Conservation (phyloP, 2,888 invertebrate species). For the Neoascia interrupta region DNA sequence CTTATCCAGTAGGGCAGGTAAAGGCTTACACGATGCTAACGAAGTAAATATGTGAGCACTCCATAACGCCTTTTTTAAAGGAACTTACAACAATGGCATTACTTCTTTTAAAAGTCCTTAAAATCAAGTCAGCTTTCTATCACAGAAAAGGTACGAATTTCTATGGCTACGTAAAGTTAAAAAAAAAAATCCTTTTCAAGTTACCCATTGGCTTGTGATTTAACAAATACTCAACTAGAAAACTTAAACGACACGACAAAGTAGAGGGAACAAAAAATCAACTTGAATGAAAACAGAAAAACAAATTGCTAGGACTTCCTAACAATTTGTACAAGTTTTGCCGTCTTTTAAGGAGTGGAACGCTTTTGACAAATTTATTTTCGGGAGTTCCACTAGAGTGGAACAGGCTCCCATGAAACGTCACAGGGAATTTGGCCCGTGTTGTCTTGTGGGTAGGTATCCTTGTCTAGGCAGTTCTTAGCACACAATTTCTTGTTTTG, state of each 20-base stretch:
- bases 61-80: no score
- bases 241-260: not conserved
- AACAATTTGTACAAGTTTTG: conserved; percentile 58
- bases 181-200: conserved; percentile 12
- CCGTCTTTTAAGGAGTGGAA: conserved; percentile 23
- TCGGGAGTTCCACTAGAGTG: conserved; percentile 34
- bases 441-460: no score
- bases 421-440: conserved; percentile 10
- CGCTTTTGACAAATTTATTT: conserved; percentile 42
- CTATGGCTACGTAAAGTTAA: conserved; percentile 13
- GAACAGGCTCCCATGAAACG: conserved; percentile 32
- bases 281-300: conserved; percentile 9
- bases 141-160: not conserved
- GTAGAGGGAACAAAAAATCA: not conserved
- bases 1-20: no score
- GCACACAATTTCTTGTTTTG: not conserved
- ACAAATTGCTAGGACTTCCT: conserved; percentile 62
- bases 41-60: conserved; percentile 11
- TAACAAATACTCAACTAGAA: conserved; percentile 1
- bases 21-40: not conserved
- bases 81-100: no score
- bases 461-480: conserved; percentile 20
- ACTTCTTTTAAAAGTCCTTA: no score
- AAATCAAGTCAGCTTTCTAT: not conserved
- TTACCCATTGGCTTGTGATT: conserved; percentile 38